Conservation (phyloP, 1,140 invertebrate genomes). For the Sipha flava region DNA sequence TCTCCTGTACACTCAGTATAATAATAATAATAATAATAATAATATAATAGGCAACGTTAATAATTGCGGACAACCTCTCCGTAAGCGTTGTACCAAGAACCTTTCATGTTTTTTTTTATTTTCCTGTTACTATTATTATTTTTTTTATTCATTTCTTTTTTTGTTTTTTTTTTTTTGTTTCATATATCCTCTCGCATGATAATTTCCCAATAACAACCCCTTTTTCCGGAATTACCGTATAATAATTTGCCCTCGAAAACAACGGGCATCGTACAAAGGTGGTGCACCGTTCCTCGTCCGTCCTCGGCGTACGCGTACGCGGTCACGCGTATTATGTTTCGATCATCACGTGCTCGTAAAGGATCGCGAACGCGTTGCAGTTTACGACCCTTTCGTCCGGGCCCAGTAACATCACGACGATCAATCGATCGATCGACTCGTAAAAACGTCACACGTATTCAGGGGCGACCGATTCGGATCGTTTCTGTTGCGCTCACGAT, state of each 20-base stretch:
- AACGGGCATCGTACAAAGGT: not conserved
- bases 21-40: not conserved
- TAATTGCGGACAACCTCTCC: not conserved
- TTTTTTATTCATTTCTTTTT: no score
- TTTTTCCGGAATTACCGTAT: slow-evolving; percentile 13
- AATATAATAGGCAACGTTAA: not conserved
- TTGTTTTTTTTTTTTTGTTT: not conserved
- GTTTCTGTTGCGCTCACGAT: no score
- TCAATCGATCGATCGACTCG: slow-evolving; percentile 9
- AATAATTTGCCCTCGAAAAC: slow-evolving; percentile 21
- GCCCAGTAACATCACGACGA: no score
- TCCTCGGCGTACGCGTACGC: no score
- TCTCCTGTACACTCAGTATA: not conserved
- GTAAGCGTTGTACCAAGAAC: not conserved
- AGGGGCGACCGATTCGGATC: no score
- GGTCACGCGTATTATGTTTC: no score
- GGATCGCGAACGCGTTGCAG: no score
- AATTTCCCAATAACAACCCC: slow-evolving; percentile 16
- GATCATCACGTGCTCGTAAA: no score
- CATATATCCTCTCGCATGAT: not conserved
- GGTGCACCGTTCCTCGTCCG: no score
- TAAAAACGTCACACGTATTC: slow-evolving; percentile 11
- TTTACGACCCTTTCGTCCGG: no score
- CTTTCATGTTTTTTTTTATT: not conserved
- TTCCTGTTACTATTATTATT: no score